phyloP scores from a whole-genome alignment of 2,113 vertebrate genomes.

The Gallinago paraguaiae region DNA sequence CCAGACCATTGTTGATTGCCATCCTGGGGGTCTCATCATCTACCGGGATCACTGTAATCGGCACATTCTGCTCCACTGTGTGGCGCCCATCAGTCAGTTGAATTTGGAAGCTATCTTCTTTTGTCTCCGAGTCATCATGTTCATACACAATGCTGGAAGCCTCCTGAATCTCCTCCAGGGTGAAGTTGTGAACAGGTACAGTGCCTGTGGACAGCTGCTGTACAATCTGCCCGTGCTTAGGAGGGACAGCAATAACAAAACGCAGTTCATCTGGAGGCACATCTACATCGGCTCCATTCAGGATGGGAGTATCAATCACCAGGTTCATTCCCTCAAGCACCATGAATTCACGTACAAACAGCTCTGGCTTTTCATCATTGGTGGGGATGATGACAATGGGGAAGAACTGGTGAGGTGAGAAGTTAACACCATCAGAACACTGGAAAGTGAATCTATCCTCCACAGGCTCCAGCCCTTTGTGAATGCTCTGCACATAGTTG shows the following conservation, averaged over 20 bases:
- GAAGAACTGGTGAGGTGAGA: conserved; percentile 66
- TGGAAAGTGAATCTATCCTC: conserved; percentile 69
- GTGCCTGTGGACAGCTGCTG: conserved; percentile 62
- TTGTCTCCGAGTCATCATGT: conserved; percentile 72
- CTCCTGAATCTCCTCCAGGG: conserved; percentile 67
- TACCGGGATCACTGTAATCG: conserved; percentile 62
- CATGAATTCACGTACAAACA: conserved; percentile 61
- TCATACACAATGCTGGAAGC: conserved; percentile 71
- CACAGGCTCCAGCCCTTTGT: conserved; percentile 62
- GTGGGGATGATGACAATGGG: conserved; percentile 64
- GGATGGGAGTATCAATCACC: conserved; percentile 66
- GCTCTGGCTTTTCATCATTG: conserved; percentile 69
- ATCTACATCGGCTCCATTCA: conserved; percentile 64
- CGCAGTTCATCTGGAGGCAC: conserved; percentile 54
- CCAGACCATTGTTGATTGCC: conserved; percentile 58
- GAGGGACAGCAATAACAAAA: conserved; percentile 63
- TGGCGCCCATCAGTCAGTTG: conserved; percentile 68
- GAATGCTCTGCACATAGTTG: conserved; percentile 75
- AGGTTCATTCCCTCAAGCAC: conserved; percentile 75
- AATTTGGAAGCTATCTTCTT: conserved; percentile 71
- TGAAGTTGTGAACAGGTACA: conserved; percentile 55
- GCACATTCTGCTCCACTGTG: conserved; percentile 53
- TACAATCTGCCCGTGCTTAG: conserved; percentile 59
- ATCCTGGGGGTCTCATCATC: conserved; percentile 69
- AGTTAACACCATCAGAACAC: conserved; percentile 71